Conservation (phyloP, 1,140 invertebrate species). For the Orchesella cincta region DNA sequence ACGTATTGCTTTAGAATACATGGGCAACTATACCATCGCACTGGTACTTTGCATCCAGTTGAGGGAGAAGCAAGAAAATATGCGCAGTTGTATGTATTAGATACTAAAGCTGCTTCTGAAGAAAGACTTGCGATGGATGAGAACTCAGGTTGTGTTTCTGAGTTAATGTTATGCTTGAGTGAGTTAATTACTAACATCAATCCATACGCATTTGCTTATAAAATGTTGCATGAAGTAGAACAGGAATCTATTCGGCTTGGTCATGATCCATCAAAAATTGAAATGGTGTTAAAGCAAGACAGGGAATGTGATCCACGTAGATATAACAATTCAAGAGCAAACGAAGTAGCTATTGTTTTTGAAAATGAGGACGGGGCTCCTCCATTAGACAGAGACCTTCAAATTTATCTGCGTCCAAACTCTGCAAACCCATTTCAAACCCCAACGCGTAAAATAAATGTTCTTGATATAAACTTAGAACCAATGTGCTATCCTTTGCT, state of each 20-base stretch:
- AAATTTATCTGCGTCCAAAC: neutral
- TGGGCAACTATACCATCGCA: slow-evolving; percentile 53
- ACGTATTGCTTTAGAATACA: slow-evolving; percentile 52
- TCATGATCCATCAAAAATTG: slow-evolving; percentile 42
- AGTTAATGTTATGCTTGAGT: too few relatives aligned
- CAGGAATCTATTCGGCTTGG: too few relatives aligned
- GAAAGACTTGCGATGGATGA: neutral
- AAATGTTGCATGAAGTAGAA: slow-evolving; percentile 37
- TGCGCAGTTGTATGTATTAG: slow-evolving; percentile 51
- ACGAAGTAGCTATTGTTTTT: slow-evolving; percentile 50
- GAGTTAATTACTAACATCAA: too few relatives aligned
- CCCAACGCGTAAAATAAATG: slow-evolving; percentile 1
- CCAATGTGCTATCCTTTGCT: slow-evolving; percentile 35
- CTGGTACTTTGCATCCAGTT: slow-evolving; percentile 36
- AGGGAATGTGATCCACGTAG: slow-evolving; percentile 34
- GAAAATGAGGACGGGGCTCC: slow-evolving; percentile 40
- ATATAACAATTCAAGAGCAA: slow-evolving; percentile 44
- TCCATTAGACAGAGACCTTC: slow-evolving; percentile 38
- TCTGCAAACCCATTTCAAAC: neutral
- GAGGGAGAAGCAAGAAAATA: slow-evolving; percentile 39
- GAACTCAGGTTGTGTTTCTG: slow-evolving; percentile 36
- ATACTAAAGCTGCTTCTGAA: slow-evolving; percentile 25
- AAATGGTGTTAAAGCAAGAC: slow-evolving; percentile 39
- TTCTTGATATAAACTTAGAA: neutral
- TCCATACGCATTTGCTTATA: slow-evolving; percentile 44